Conservation (phyloP, 2,113 vertebrate species). For the Callaeas wilsoni region DNA sequence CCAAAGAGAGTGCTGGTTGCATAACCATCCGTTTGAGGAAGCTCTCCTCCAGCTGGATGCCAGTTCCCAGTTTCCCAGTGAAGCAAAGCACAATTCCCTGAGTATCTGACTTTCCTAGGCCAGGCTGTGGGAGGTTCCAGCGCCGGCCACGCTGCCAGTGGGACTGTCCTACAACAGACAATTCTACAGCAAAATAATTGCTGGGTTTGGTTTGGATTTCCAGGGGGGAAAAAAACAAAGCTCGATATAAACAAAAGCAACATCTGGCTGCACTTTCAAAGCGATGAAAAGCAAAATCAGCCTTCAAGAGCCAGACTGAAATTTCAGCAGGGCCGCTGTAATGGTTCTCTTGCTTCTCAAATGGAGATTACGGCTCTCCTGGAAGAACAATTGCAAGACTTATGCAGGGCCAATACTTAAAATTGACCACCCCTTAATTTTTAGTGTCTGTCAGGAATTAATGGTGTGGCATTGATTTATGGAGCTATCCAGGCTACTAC, state of each 20-base stretch:
- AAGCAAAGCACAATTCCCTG: neutral
- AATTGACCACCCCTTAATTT: slow-evolving; percentile 1
- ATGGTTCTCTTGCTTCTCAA: neutral
- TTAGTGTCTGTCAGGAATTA: slow-evolving; percentile 21
- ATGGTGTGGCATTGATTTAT: slow-evolving; percentile 33
- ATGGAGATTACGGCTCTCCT: neutral
- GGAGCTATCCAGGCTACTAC: neutral
- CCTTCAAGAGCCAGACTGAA: neutral
- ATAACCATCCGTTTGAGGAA: neutral
- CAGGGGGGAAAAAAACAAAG: no score
- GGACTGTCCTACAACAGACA: neutral
- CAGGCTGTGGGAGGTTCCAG: neutral
- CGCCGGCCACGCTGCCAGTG: neutral
- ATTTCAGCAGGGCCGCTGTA: neutral
- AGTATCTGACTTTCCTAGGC: neutral
- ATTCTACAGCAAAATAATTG: neutral
- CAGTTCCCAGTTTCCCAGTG: neutral
- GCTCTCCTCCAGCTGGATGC: neutral
- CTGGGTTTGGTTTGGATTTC: neutral
- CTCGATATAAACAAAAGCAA: neutral
- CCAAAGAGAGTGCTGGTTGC: neutral
- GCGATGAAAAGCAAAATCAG: neutral
- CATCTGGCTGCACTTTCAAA: neutral
- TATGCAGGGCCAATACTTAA: slow-evolving; percentile 15
- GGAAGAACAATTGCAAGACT: neutral